Base-by-base conservation (phyloP, 2,113 vertebrate genomes). In the Cheirogaleus medius region DNA sequence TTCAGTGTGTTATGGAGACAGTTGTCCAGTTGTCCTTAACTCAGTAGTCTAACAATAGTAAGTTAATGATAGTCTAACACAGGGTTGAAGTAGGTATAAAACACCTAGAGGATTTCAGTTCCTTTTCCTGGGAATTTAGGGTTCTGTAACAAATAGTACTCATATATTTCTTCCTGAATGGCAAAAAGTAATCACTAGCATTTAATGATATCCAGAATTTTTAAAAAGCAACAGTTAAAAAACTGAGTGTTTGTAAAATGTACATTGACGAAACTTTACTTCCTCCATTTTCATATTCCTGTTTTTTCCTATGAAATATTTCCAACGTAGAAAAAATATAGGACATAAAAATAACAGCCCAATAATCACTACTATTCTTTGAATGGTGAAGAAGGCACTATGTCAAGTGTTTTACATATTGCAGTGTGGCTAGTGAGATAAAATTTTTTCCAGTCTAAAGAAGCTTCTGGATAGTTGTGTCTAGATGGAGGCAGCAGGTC, bases 141-240 rank as follows among this genome's bases (percentile, higher is more conserved):
- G 21, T 68, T 84, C 47, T 76, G 8, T 90, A n/a, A 60, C 39
- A 91, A 80, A 73, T 10, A 73, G 23, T 87, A 76, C 1, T 64
- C 23, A 44, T 20, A 1, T 71, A 63, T 92, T 89, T 87, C 56
- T 87, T 94, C 21, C 8, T 87, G 2, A 80, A 80, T 64, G 60
- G 23, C 56, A 42, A 95, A 63, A 63, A 29, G 58, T 58, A 27
- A 73, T n/a, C 4, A 54, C 5, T 17, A 89, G 37, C 23, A 86
- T 68, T 92, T 94, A 97, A 80, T 77, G 18, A 52, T 87, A 85
- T 20, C 17, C 14, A 89, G 13, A 68, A 93, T 54, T 83, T 89
- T 94, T 52, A 32, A 90, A 94, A 92, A 73, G 5, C 1, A 68
- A 56, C 1, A 76, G 12, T 60, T 23, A 94, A 96, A 66, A 85